Conservation (phyloP, 2,888 invertebrate species). For the Orgyia antiqua region DNA sequence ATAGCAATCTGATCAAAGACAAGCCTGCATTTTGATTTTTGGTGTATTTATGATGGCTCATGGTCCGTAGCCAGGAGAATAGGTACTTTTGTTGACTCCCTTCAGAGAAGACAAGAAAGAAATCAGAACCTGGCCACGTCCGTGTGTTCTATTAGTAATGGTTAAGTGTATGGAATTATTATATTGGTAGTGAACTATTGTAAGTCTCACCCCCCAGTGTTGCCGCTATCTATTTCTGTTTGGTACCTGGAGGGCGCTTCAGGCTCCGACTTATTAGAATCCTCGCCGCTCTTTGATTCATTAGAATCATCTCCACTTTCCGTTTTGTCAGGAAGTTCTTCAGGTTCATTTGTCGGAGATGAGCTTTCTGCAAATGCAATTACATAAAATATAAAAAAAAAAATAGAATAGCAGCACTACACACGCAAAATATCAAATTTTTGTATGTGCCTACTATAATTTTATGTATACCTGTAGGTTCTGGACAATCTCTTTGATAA, state of each 20-base stretch:
- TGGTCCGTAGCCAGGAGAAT: too few species aligned
- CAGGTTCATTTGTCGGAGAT: neutral
- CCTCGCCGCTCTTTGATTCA: constrained; percentile 19
- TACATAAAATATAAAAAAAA: neutral
- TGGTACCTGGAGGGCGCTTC: constrained; percentile 68
- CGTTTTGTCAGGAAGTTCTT: neutral
- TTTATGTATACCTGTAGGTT: constrained; percentile 40
- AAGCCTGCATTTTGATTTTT: too few species aligned
- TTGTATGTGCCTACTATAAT: too few species aligned
- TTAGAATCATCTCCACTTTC: constrained; percentile 5
- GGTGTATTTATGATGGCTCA: too few species aligned
- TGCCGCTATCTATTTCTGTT: constrained; percentile 57
- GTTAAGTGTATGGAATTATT: too few species aligned
- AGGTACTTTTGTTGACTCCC: too few species aligned
- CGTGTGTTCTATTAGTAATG: too few species aligned
- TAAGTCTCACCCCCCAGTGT: constrained; percentile 57
- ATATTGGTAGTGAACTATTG: constrained; percentile 4
- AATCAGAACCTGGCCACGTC: too few species aligned
- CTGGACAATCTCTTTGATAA: constrained; percentile 51
- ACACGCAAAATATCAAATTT: too few species aligned
- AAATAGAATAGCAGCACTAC: neutral
- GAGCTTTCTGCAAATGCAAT: constrained; percentile 1
- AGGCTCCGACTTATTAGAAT: constrained; percentile 39
- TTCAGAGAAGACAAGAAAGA: too few species aligned
- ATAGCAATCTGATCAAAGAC: too few species aligned